These are phyloP conservation scores for Jacana jacana DNA, from an alignment of 2,113 vertebrate genomes.

Conservation along the genomic window DNA sequence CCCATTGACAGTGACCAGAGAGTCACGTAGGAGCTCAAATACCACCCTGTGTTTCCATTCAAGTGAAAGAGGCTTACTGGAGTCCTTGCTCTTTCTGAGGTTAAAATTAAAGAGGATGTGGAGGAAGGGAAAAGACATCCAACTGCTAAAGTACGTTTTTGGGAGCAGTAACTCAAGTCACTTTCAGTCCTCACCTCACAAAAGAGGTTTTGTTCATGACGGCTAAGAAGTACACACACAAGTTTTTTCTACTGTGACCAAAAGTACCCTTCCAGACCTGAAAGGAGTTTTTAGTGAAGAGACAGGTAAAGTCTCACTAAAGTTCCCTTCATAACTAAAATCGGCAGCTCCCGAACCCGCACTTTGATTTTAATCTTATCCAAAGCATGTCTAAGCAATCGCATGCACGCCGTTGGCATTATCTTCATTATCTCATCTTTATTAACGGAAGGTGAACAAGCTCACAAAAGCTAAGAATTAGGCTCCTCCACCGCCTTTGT, in stretches of 20 bases:
- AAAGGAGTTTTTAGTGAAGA: background rate
- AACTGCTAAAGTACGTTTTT: background rate
- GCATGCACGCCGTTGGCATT: fast-evolving
- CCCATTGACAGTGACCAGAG: background rate
- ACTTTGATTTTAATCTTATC: background rate
- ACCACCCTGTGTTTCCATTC: background rate
- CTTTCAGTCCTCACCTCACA: background rate
- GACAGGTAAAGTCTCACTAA: background rate
- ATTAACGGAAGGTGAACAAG: background rate
- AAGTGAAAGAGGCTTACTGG: background rate
- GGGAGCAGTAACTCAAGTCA: background rate
- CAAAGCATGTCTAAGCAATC: background rate
- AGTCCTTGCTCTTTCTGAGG: background rate
- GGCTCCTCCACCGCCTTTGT: background rate
- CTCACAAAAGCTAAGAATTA: background rate
- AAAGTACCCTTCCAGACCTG: background rate
- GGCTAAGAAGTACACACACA: background rate
- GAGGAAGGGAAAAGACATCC: background rate
- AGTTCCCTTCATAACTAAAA: background rate
- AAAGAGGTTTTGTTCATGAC: background rate
- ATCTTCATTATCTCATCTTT: background rate
- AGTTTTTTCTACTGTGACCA: background rate
- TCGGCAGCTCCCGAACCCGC: background rate
- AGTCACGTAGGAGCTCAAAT: background rate
- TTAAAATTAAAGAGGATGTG: background rate